A percentile compares a stretch with the other conserved stretches of the same genome.
Conservation (phyloP, 2,113 vertebrate genomes). For the rat (Rattus norvegicus) region DNA sequence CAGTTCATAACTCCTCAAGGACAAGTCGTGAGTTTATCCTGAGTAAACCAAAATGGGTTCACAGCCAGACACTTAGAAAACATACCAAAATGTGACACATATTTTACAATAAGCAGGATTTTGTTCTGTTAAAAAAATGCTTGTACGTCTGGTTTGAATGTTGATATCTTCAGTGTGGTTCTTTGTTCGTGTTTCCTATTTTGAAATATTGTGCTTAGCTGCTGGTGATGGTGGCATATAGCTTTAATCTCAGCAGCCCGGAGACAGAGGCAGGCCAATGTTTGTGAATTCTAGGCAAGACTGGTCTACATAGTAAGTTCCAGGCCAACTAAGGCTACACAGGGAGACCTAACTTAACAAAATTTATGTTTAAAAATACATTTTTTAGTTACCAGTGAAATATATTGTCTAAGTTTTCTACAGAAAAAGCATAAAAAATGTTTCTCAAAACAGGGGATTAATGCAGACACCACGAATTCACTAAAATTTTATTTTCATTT, state of each 20-base stretch:
- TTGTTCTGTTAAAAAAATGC: not conserved
- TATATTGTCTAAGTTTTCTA: not conserved
- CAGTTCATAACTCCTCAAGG: not conserved
- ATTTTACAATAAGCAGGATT: not conserved
- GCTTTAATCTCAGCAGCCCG: not conserved
- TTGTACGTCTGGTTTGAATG: not conserved
- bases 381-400: not conserved
- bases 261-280: not conserved
- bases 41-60: not conserved
- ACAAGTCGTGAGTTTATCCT: not conserved
- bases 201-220: not conserved
- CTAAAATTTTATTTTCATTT: not conserved
- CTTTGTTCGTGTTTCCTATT: not conserved
- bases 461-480: slow-evolving; percentile 37
- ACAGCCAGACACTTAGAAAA: not conserved
- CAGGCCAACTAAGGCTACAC: not conserved
- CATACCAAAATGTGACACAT: not conserved
- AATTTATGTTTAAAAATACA: not conserved
- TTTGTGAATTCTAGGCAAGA: not conserved
- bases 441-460: not conserved
- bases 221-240: not conserved
- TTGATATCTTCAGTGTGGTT: slow-evolving; percentile 7
- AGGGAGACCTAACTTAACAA: not conserved
- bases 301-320: not conserved
- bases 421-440: not conserved